Evolutionary conservation across 2,888 invertebrate genomes (phyloP).

Genomic region (Glyphotaelius pellucidus): DNA sequence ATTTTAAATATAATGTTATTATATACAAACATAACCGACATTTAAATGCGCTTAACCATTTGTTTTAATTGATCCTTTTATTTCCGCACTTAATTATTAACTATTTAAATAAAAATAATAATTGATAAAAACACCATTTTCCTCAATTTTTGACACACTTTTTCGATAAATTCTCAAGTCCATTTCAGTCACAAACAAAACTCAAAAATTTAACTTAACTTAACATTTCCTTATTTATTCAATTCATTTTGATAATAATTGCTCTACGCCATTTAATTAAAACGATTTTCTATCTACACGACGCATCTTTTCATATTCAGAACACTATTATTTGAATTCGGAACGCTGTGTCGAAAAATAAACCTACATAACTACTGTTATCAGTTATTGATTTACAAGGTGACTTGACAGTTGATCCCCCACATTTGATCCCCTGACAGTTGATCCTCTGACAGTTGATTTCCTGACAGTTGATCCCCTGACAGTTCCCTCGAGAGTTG

Average conservation of each 20-base stretch:
- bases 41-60: not conserved
- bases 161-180: slow-evolving; percentile 2
- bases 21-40: not conserved
- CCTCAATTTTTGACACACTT: slow-evolving; percentile 2
- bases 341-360: not conserved
- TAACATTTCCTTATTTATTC: not conserved
- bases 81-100: not conserved
- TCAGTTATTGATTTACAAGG: no score
- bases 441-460: no score
- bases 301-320: not conserved
- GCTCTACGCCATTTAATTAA: not conserved
- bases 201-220: not conserved
- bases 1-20: not conserved
- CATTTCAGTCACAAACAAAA: slow-evolving; percentile 2
- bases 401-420: no score
- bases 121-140: not conserved
- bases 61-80: not conserved
- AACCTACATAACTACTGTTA: not conserved
- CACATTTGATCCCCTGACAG: no score
- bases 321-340: not conserved
- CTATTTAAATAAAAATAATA: not conserved
- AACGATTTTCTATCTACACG: slow-evolving; percentile 22
- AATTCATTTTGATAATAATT: not conserved
- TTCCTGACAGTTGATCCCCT: no score
- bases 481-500: no score